These are phyloP conservation scores for Aporrectodea caliginosa DNA, from an alignment of 1,140 invertebrate genomes.

Conservation along the genomic window DNA sequence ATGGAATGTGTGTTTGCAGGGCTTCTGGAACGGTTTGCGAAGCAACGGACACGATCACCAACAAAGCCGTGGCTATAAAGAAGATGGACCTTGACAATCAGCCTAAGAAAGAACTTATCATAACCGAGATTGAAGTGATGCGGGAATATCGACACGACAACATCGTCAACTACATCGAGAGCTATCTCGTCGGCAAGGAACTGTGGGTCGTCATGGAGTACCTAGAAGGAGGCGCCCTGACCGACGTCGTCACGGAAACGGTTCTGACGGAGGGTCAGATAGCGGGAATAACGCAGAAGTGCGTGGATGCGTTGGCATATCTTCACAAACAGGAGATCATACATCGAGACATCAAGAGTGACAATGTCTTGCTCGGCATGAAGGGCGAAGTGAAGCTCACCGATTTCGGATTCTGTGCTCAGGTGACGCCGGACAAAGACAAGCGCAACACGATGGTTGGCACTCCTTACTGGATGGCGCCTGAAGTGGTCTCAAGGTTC, in stretches of 20 bases:
- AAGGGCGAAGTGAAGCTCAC: conserved; percentile 54
- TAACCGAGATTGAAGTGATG: conserved; percentile 59
- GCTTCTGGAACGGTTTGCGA: conserved; percentile 57
- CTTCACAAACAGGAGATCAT: conserved; percentile 12
- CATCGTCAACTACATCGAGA: conserved; percentile 59
- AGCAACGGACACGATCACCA: conserved; percentile 44
- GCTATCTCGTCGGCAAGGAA: too few species aligned
- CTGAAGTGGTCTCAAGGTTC: conserved; percentile 36
- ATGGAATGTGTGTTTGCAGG: too few species aligned
- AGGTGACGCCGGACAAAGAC: conserved; percentile 39
- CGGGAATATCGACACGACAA: conserved; percentile 54
- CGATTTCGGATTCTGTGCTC: too few species aligned
- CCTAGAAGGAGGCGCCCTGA: conserved; percentile 59
- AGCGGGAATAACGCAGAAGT: conserved; percentile 87
- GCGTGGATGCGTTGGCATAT: conserved; percentile 8
- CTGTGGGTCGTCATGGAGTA: conserved; percentile 63
- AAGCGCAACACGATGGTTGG: too few species aligned
- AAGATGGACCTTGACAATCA: conserved; percentile 59
- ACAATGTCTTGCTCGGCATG: conserved; percentile 56
- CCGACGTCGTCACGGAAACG: conserved; percentile 60
- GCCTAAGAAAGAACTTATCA: conserved; percentile 59
- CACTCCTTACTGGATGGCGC: too few species aligned
- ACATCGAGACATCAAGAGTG: conserved; percentile 55
- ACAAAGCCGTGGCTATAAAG: conserved; percentile 58
- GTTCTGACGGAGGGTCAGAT: conserved; percentile 77